Base-by-base conservation (phyloP, 1,140 invertebrate genomes). In the Ips nitidus region DNA sequence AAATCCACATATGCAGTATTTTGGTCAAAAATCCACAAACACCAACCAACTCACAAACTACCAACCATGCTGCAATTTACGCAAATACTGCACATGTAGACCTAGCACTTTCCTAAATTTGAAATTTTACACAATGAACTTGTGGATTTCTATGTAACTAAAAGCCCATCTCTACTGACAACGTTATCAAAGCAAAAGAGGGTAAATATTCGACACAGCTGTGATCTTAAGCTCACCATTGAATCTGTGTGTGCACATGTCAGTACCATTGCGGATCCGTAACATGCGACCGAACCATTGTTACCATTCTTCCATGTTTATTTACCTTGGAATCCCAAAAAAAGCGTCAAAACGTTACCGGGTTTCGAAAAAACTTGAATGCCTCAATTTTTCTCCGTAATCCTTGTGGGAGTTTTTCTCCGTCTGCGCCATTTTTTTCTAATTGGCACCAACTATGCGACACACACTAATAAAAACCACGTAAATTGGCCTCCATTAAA, bases 181-280 rank as follows among this genome's bases (percentile, higher is more conserved):
- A 41, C 22, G 22, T 22, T 22, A 22, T 22, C 22, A 22, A 22
- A 22, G 22, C 22, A 47, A 50, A 63, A 69, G 39, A 61, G 59
- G 65, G 65, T 64, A 52, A 61, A 66, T 22, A 22, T 45, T 52
- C 55, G 22, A 61, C 63, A 72, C 62, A 69, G 66, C 61, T 67
- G 66, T 64, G 66, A 65, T 69, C 45, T 38, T 72, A 71, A 66
- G 70, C 61, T 52, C 56, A 41, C 50, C 41, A 57, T 67, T 57
- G 8, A 71, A 62, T 71, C 38, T 40, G 63, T 69, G 53, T 63
- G 67, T 69, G 67, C 67, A 69, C 62, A 69, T 69, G 67, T 69
- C 67, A 69, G 67, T 62, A 63, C 59, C 60, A 62, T 69, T 69
- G 67, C 67, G 38, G 67, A 62, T 56, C 60, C 41, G 22, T 22